phyloP scores from a whole-genome alignment of 2,113 vertebrate species.

The Leucoraja erinaceus region DNA sequence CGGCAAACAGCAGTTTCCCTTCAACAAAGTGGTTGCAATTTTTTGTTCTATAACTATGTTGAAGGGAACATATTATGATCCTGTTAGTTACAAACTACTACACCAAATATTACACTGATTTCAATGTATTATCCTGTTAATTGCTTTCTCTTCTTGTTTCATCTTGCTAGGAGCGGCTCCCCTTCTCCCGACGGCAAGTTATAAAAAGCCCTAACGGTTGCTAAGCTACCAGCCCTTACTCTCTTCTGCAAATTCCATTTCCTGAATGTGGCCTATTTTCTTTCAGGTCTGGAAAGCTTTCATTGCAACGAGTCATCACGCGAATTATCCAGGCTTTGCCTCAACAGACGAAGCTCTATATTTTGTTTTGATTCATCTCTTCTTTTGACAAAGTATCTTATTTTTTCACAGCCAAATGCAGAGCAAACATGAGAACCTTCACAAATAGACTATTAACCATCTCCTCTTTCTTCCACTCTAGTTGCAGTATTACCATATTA shows the following conservation, averaged over 20 bases:
- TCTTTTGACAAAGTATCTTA: slow-evolving; percentile 5
- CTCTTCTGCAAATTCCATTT: slow-evolving; percentile 29
- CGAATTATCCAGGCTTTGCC: slow-evolving; percentile 21
- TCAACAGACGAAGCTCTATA: not conserved
- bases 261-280: slow-evolving; percentile 29
- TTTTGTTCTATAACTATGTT: too few species aligned
- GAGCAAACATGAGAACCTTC: slow-evolving; percentile 9
- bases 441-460: slow-evolving; percentile 28
- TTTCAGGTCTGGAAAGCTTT: slow-evolving; percentile 22
- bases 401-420: not conserved
- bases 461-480: not conserved
- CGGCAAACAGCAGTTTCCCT: not conserved
- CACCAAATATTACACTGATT: not conserved
- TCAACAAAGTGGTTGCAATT: not conserved
- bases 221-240: slow-evolving; percentile 18
- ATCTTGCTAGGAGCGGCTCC: not conserved
- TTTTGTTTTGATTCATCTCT: slow-evolving; percentile 1
- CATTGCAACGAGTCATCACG: slow-evolving; percentile 1
- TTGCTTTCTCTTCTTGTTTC: not conserved
- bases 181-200: not conserved
- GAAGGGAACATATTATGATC: too few species aligned
- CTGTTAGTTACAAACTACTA: too few species aligned
- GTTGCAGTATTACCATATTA: not conserved
- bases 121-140: not conserved
- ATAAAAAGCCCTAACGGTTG: not conserved